Evolutionary conservation across 53 echinoderm and acorn worm species (phyloP).

Genomic region (Holothuria scabra): DNA sequence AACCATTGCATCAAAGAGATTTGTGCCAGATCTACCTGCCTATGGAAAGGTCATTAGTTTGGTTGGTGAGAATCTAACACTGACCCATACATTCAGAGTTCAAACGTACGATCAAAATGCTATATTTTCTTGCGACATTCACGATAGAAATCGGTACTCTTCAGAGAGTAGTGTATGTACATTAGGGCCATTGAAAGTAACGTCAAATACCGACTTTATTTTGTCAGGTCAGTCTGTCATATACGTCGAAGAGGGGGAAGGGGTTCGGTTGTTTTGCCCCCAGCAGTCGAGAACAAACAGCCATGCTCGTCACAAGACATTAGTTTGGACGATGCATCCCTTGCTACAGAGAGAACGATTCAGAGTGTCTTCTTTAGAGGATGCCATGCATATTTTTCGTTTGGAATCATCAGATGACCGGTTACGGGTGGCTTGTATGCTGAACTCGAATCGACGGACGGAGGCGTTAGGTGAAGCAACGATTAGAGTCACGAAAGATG

Average conservation of each 20-base stretch:
- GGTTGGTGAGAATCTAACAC: conserved; percentile 6
- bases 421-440: conserved; percentile 1
- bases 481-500: conserved; percentile 24
- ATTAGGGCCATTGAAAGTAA: conserved; percentile 4
- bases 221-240: conserved; percentile 9
- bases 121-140: not conserved
- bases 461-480: conserved; percentile 13
- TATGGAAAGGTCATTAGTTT: not conserved
- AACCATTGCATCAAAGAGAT: not conserved
- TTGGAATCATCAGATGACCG: not conserved
- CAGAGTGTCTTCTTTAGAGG: not conserved
- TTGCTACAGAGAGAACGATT: conserved; percentile 9
- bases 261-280: conserved; percentile 3
- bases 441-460: conserved; percentile 1
- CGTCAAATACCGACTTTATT: conserved; percentile 3
- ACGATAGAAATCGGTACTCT: not conserved
- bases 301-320: not conserved
- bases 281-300: not conserved
- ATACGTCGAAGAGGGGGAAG: conserved; percentile 39
- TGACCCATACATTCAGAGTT: conserved; percentile 2
- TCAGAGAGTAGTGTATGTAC: not conserved
- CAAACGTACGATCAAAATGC: not conserved
- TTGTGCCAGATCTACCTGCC: conserved; percentile 8
- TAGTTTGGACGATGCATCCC: conserved; percentile 12
- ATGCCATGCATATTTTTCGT: conserved; percentile 12